Percentiles rank a stretch among this genome's conserved stretches.
Evolutionary conservation across 2,888 invertebrate genomes (phyloP).

Genomic region (Nebria salina): DNA sequence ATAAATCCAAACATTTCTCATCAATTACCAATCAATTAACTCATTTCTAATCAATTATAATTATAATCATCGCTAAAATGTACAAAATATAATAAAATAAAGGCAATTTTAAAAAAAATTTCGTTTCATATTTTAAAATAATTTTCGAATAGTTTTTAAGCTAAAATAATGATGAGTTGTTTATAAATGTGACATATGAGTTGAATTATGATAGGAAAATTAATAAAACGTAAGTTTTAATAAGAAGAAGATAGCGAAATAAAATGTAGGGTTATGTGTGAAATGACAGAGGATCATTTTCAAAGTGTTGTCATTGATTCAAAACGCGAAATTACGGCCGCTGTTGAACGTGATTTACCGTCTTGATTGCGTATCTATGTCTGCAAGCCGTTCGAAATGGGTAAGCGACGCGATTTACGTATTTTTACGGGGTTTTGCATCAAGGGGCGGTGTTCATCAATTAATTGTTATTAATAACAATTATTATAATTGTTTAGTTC

Average conservation of each 20-base stretch:
- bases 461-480: background rate
- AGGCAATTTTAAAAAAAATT: background rate
- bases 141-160: background rate
- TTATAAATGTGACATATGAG: background rate
- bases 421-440: background rate
- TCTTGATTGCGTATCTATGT: background rate
- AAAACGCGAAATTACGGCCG: background rate
- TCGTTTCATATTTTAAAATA: background rate
- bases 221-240: background rate
- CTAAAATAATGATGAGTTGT: background rate
- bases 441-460: background rate
- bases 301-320: background rate
- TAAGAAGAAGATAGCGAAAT: background rate
- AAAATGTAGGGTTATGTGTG: background rate
- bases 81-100: background rate
- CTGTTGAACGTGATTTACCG: background rate
- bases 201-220: background rate
- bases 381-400: background rate
- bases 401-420: background rate
- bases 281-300: background rate
- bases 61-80: background rate
- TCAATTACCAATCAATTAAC: background rate
- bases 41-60: background rate
- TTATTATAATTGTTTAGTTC: background rate
- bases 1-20: background rate